Evolutionary conservation across 2,797 vertebrate genomes (phyloP), one percentile per base, ranked within the genome.

Genomic region (Iguana delicatissima): DNA sequence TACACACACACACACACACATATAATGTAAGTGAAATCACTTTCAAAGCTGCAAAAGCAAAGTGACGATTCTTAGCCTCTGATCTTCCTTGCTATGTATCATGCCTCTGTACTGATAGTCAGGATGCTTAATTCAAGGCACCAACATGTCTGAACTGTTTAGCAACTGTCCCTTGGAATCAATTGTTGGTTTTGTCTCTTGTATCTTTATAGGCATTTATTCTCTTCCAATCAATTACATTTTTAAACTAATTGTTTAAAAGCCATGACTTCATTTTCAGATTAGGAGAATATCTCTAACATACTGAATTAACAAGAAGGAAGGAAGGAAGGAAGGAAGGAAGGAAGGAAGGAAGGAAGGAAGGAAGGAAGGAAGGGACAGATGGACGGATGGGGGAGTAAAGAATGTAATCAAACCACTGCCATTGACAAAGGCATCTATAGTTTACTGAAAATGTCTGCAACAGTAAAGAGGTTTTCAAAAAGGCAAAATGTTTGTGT

Each of bases 61-160:
- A 95, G 62, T 85, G 92, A 95, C 95, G 92, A 96, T 95, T 93
- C 88, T 91, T 92, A 81, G 59, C 59, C 88, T 96, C 95, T 96
- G 86, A 94, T 95, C 91, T 92, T 87, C 86, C 62, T 89, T 85
- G 80, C 88, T 93, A 42, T 24, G 0, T 88, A 88, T 94, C 92
- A 96, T 96, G 93, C 97, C 97, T 97, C 96, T 95, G 93, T 96
- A 96, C 96, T 96, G 96, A 97, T 96, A 97, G 94, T 94, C 91
- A 95, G 96, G 90, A 97, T 96, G 95, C 96, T 97, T 95, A 95
- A 97, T 97, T 96, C 94, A 95, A 97, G 98, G 98, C 98, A 98
- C 97, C 98, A 95, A 96, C 94, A 96, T 97, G 97, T 98, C 98
- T 98, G 98, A 98, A 97, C 88, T 95, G 87, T 96, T 97, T 96